A percentile compares a stretch with the other conserved stretches of the same genome.
Conservation (phyloP, 2,113 vertebrate species). For the Columba janthina region DNA sequence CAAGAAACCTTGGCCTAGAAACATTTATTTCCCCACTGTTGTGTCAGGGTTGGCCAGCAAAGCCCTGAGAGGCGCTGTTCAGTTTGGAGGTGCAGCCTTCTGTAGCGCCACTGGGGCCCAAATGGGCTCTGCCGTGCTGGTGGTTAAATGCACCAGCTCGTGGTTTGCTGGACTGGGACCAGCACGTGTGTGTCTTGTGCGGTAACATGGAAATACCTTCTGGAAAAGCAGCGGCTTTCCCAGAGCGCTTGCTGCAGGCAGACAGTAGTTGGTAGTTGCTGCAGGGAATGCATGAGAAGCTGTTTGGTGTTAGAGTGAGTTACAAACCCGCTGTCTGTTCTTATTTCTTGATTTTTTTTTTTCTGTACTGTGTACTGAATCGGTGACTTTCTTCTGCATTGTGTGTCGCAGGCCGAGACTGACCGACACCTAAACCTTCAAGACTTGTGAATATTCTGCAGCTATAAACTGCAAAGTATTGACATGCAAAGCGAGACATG, state of each 20-base stretch:
- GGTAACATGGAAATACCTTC: neutral
- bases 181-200: rapidly evolving
- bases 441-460: constrained; percentile 83
- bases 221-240: neutral
- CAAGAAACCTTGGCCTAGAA: neutral
- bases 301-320: neutral
- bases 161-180: neutral
- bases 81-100: neutral
- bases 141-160: neutral
- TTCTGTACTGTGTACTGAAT: constrained; percentile 72
- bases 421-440: constrained; percentile 83
- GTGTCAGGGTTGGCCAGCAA: neutral
- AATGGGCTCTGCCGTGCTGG: neutral
- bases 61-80: neutral
- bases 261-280: neutral
- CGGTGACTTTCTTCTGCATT: constrained; percentile 83
- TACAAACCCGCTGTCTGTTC: neutral
- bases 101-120: neutral
- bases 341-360: neutral
- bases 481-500: constrained; percentile 80
- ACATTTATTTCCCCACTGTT: rapidly evolving
- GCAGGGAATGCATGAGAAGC: neutral
- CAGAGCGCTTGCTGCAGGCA: neutral
- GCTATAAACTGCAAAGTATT: constrained; percentile 81
- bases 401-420: constrained; percentile 86